A percentile compares a stretch with the other conserved stretches of the same genome.
phyloP scores from a whole-genome alignment of 2,888 invertebrate species.

The Drosophila kuntzei region DNA sequence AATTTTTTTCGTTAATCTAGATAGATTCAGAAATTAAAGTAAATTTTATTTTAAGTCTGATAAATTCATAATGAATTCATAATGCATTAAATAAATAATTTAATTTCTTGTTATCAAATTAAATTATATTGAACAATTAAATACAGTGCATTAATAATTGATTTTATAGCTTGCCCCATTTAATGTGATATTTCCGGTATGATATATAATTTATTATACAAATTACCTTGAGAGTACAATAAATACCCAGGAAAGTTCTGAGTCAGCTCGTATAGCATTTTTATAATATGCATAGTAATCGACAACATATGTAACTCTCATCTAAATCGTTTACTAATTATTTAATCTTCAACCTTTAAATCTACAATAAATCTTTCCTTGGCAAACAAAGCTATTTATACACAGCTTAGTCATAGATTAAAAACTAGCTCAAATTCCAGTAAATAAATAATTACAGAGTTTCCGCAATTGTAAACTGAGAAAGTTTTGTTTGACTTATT shows the following conservation, averaged over 20 bases:
- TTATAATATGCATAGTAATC: not conserved
- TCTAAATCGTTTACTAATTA: conserved; percentile 1
- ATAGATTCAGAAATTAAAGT: too few species aligned
- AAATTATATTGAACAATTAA: not conserved
- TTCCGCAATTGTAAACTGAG: conserved; percentile 2
- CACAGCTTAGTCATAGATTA: not conserved
- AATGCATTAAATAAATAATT: too few species aligned
- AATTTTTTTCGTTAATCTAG: too few species aligned
- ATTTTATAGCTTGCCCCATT: not conserved
- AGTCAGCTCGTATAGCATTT: not conserved
- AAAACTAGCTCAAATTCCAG: not conserved
- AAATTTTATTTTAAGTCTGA: too few species aligned
- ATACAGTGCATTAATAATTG: not conserved
- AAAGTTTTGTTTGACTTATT: not conserved
- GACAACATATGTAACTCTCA: not conserved
- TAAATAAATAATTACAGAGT: conserved; percentile 6
- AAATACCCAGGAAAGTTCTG: not conserved
- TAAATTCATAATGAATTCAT: too few species aligned
- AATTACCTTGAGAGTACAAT: conserved; percentile 8
- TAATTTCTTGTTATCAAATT: too few species aligned
- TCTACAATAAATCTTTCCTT: not conserved
- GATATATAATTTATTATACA: conserved; percentile 6
- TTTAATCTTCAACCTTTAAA: conserved; percentile 6
- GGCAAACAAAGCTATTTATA: not conserved
- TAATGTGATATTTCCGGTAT: conserved; percentile 12